A percentile compares a stretch with the other conserved stretches of the same genome.
Conservation (phyloP, 2,113 vertebrate genomes). For the Mohoua ochrocephala region DNA sequence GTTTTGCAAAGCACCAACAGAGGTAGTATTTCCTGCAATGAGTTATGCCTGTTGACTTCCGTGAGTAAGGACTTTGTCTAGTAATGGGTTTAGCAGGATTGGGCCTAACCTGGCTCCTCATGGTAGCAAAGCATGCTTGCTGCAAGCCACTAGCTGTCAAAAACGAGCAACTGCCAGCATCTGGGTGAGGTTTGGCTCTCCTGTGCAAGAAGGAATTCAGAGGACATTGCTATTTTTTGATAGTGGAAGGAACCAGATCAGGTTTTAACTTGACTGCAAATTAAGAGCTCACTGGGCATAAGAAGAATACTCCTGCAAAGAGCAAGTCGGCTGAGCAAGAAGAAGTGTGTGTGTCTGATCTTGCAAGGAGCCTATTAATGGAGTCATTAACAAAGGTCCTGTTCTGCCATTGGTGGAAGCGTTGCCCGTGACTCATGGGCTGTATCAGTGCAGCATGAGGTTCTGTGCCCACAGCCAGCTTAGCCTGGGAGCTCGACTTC, state of each 20-base stretch:
- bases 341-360: slow-evolving; percentile 26
- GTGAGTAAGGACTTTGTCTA: not conserved
- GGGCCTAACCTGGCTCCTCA: not conserved
- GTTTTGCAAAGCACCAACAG: not conserved
- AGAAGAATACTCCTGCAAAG: not conserved
- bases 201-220: not conserved
- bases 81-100: not conserved
- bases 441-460: not conserved
- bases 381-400: slow-evolving; percentile 7
- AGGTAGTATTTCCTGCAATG: not conserved
- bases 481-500: not conserved
- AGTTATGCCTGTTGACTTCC: not conserved
- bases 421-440: not conserved
- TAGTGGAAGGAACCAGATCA: slow-evolving; percentile 1
- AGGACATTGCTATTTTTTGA: not conserved
- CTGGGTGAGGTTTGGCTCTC: slow-evolving; percentile 39
- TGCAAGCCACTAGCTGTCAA: slow-evolving; percentile 36
- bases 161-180: slow-evolving; percentile 5
- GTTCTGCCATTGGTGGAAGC: not conserved
- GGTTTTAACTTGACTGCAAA: slow-evolving; percentile 14
- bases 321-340: slow-evolving; percentile 24
- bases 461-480: slow-evolving; percentile 23
- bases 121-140: not conserved
- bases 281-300: not conserved
- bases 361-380: slow-evolving; percentile 38